Base-by-base conservation (phyloP, 2,113 vertebrate genomes). In the Oryzias celebensis region DNA sequence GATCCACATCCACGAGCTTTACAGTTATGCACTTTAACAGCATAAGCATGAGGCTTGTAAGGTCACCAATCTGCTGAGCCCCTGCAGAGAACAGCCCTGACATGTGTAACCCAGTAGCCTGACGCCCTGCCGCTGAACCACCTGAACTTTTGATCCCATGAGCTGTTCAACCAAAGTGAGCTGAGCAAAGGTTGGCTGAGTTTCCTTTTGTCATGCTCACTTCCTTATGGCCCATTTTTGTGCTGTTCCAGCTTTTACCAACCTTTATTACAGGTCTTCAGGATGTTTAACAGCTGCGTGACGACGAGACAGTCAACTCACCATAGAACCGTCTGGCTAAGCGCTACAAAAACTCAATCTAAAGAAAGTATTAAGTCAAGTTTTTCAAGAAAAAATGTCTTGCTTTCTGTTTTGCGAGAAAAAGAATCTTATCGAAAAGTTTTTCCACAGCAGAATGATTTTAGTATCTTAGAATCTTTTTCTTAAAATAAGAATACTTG, bases 111-210 rank as follows among this genome's bases (percentile, higher is more conserved):
- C 63, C 52, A 45, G 51, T 64, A 64, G 48, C 50, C 42, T 50
- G 41, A 36, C 68, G 68, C 52, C 63, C 65, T 24, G 52, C 14
- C 53, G 36, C 1, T 81, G 73, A 80, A 69, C 59, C 52, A 75
- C 59, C 68, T 78, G 57, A 64, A 71, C 77, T 55, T 60, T 51
- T 71, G 64, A 75, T 75, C 71, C 52, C 50, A 51, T 62, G 71
- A 55, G 28, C 20, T 41, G 53, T 68, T 23, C 26, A 26, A 23
- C 56, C 72, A 46, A 52, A 42, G 28, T 3, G 20, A 36, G 4
- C 20, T 1, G 43, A 47, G 52, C 36, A 36, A 36, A 36, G 36
- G 36, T 36, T 36, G 43, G 47, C 28, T 61, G 4, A 31, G 20
- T 67, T 52, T 44, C 47, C 23, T 18, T 15, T 36, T 45, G 14